phyloP scores from a whole-genome alignment of 2,113 vertebrate species.

The Psilopogon haemacephalus region DNA sequence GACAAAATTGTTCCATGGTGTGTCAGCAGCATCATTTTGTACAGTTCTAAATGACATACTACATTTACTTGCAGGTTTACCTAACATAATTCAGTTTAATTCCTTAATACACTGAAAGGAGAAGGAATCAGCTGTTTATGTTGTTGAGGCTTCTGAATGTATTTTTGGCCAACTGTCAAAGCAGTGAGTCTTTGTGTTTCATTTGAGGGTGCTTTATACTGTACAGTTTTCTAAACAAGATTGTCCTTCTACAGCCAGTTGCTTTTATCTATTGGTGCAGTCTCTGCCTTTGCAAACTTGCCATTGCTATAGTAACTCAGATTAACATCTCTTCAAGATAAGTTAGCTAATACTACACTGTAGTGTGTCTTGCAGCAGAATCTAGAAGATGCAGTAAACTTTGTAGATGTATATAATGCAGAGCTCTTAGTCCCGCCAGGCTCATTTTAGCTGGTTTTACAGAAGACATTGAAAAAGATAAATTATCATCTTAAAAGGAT shows the following conservation, averaged over 20 bases:
- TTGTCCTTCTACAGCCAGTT: not conserved
- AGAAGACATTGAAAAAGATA: conserved; percentile 58
- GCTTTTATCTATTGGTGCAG: not conserved
- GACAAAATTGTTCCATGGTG: not conserved
- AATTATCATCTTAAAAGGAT: conserved; percentile 58
- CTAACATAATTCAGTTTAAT: not conserved
- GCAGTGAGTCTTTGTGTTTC: not conserved
- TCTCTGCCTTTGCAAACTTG: conserved; percentile 44
- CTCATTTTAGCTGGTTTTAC: conserved; percentile 44
- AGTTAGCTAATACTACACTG: conserved; percentile 25
- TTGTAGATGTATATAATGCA: not conserved
- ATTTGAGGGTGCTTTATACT: not conserved
- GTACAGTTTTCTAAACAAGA: conserved; percentile 11
- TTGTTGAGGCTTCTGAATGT: not conserved
- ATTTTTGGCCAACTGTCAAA: conserved; percentile 38
- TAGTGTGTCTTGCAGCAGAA: conserved; percentile 13
- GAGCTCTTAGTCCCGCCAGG: conserved; percentile 1
- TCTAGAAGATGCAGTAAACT: conserved; percentile 18
- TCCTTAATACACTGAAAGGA: not conserved
- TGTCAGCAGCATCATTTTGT: conserved; percentile 22
- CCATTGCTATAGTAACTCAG: conserved; percentile 45
- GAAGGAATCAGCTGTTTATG: not conserved
- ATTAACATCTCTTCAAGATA: conserved; percentile 11
- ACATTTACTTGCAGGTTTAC: not conserved
- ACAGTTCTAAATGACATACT: conserved; percentile 25